Conservation (phyloP, 2,888 invertebrate species). For the Hyposoter dolosus region DNA sequence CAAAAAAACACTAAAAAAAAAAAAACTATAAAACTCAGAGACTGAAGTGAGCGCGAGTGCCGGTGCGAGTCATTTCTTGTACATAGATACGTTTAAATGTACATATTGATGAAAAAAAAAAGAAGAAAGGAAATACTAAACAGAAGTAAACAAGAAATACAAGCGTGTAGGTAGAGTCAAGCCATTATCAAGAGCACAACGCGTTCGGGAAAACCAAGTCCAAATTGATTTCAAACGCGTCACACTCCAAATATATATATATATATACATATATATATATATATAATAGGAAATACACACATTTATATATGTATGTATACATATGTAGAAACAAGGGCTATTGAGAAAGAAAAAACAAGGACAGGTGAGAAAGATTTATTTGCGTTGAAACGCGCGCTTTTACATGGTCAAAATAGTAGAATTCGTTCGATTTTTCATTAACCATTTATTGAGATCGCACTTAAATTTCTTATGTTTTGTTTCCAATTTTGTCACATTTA, state of each 20-base stretch:
- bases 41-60: constrained; percentile 80
- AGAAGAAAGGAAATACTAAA: constrained; percentile 51
- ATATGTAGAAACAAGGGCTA: constrained; percentile 14
- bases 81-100: constrained; percentile 84
- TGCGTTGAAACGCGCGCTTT: neutral
- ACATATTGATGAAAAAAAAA: constrained; percentile 77
- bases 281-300: constrained; percentile 8
- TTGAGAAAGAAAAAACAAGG: neutral
- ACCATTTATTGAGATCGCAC: neutral
- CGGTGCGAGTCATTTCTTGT: constrained; percentile 84
- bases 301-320: constrained; percentile 16
- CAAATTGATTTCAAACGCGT: constrained; percentile 37
- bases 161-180: constrained; percentile 69
- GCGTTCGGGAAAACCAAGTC: constrained; percentile 51
- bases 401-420: neutral
- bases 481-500: neutral
- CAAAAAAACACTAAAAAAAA: constrained; percentile 30
- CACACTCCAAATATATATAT: constrained; percentile 12
- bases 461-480: neutral
- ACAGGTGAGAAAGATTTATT: neutral
- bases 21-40: constrained; percentile 76
- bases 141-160: constrained; percentile 69
- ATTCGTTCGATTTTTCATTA: neutral
- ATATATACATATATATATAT: constrained; percentile 15
- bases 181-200: constrained; percentile 72